Conservation (phyloP, 2,888 invertebrate genomes). For the Agrochola macilenta region DNA sequence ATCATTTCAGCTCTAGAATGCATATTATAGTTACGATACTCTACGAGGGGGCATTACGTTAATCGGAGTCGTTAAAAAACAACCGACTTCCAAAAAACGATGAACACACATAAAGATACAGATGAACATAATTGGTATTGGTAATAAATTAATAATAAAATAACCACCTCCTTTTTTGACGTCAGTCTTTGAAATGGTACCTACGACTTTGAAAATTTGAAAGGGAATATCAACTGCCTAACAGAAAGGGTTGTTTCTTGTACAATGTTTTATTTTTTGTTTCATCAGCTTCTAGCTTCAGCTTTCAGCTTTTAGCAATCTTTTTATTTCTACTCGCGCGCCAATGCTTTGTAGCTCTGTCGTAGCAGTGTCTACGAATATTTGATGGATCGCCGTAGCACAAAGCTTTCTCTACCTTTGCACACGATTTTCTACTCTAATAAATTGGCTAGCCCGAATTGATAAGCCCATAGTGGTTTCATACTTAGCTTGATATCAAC, state of each 20-base stretch:
- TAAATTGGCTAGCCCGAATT: conserved; percentile 1
- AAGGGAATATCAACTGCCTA: neutral
- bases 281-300: no score
- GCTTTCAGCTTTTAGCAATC: neutral
- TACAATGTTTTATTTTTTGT: neutral
- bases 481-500: neutral
- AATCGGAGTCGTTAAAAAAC: neutral
- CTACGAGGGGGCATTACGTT: conserved; percentile 1
- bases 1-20: neutral
- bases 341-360: neutral
- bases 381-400: conserved; percentile 23
- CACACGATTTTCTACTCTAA: neutral
- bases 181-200: neutral
- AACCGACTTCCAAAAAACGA: no score
- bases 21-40: neutral
- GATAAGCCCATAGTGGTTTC: neutral
- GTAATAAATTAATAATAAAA: no score
- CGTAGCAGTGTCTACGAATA: conserved; percentile 15
- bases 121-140: no score
- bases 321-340: neutral
- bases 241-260: no score
- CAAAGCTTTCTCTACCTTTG: neutral
- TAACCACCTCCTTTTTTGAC: no score
- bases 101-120: no score
- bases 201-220: neutral